Evolutionary conservation across 2,797 vertebrate genomes (phyloP), one percentile per base, ranked within the genome.

Genomic region (Lates japonicus): DNA sequence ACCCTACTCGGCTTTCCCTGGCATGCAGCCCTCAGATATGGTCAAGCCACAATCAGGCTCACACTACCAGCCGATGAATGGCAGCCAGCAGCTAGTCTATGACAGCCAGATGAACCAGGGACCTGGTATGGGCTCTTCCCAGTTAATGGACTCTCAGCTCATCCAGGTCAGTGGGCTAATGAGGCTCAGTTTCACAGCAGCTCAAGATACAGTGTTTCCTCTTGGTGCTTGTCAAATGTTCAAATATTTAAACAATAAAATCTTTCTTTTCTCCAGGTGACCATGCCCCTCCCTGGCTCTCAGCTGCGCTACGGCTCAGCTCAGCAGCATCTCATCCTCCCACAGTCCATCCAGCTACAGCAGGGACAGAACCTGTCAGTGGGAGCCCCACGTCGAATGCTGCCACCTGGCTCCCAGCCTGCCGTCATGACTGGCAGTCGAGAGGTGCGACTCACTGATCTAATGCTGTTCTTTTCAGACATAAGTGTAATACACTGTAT

Each of bases 121-220:
- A 0, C 95, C 97, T 0, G 95, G 98, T 2, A 96, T 99, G 92
- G 96, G 98, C 16, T 97, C 98, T 31, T 99, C 98, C 59, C 98
- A 99, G 91, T 96, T 99, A 88, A 96, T 99, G 97, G 98, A 99
- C 94, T 99, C 98, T 7, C 98, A 98, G 84, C 98, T 99, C 74
- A 98, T 98, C 17, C 98, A 99, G 98, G 98, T 98, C 12, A 76
- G 87, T 63, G 12, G 19, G 14, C 17, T 29, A 12, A 7, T 35
- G 12, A 68, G n/a, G 31, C 29, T 73, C 22, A 4, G 12, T 52
- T 69, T 60, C 20, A 49, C 7, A 55, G 20, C 37, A 25, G 3
- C 42, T 46, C 1, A 44, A 67, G 2, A 29, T 37, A 9, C 5
- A 41, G 2, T 54, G 41, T 68, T 29, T 69, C 19, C 12, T 55